Evolutionary conservation across 2,888 invertebrate genomes (phyloP), one percentile per base, ranked within the genome.

Genomic region (Chloromyia formosa): DNA sequence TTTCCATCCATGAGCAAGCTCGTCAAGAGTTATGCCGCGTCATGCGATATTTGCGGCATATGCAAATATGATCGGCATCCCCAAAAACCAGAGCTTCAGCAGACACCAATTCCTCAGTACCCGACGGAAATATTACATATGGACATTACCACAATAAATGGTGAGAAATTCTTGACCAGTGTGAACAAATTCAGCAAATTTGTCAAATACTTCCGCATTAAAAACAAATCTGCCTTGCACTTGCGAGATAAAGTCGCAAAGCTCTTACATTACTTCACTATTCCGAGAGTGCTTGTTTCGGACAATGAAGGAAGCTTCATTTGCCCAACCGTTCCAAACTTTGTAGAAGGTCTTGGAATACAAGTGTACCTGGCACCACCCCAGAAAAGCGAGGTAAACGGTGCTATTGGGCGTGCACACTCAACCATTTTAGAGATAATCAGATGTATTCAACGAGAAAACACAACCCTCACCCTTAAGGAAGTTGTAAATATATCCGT

Each of bases 241-340:
- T 35, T 77, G 16, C 22, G 78, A n/a, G 73, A 77, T 3, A 77
- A 78, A 53, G 0, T 78, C 42, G 73, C 56, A 1, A 76, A 78
- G 10, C 20, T 78, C 1, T 12, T 79, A 1, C 76, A 79, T 54
- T 78, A 68, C 40, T 78, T 78, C 42, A 71, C 78, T 3, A 76
- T 53, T 0, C 77, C 78, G n/a, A n/a, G 71, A 62, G 71, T 76
- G 1, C 1, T 78, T n/a, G n/a, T n/a, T n/a, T n/a, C n/a, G n/a
- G 76, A 78, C 23, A 78, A 78, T 16, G 73, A 78, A 45, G 61
- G 74, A 5, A 75, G 79, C 14, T 77, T n/a, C n/a, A n/a, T n/a
- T n/a, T n/a, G n/a, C n/a, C n/a, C n/a, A 1, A 58, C 76, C 54
- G 27, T 62, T 40, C 27, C 45, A 27, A 49, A 66, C 27, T 73